These are phyloP conservation scores for Smutsia gigantea DNA, from an alignment of 2,797 vertebrate species.

Conservation along the genomic window DNA sequence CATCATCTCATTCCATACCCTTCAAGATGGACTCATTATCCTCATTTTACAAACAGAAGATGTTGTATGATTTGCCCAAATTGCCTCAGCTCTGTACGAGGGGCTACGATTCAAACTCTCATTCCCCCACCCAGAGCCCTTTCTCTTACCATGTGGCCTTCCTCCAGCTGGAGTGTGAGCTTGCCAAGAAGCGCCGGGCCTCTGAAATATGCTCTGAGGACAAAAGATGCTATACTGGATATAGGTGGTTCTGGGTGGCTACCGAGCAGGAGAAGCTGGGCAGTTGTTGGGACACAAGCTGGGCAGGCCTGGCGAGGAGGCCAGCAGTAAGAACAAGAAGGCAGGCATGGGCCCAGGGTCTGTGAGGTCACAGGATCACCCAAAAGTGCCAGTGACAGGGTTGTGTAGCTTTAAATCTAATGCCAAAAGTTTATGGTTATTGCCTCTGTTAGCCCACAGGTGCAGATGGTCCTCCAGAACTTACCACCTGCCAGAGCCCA, in stretches of 20 bases:
- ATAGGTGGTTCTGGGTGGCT: not conserved
- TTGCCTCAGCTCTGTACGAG: not conserved
- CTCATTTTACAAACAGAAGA: not conserved
- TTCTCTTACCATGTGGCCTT: not conserved
- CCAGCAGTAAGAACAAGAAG: not conserved
- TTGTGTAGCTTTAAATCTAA: not conserved
- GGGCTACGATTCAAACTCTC: not conserved
- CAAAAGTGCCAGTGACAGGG: not conserved
- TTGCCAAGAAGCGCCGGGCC: not conserved
- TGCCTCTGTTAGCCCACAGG: too few species aligned
- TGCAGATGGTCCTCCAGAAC: not conserved
- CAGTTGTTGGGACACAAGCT: not conserved
- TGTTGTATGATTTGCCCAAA: not conserved
- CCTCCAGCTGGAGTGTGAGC: not conserved
- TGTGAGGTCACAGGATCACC: not conserved
- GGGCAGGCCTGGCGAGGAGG: not conserved
- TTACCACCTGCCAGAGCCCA: not conserved
- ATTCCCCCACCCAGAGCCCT: rapidly evolving
- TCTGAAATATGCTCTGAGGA: not conserved
- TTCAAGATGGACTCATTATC: not conserved
- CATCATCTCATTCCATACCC: not conserved
- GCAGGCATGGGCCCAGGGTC: rapidly evolving
- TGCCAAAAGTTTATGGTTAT: not conserved
- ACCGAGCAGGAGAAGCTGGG: not conserved
- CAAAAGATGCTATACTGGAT: not conserved